Percentiles rank a stretch among this genome's conserved stretches.
phyloP scores from a whole-genome alignment of 1,140 invertebrate species.

The Bombus turneri region DNA sequence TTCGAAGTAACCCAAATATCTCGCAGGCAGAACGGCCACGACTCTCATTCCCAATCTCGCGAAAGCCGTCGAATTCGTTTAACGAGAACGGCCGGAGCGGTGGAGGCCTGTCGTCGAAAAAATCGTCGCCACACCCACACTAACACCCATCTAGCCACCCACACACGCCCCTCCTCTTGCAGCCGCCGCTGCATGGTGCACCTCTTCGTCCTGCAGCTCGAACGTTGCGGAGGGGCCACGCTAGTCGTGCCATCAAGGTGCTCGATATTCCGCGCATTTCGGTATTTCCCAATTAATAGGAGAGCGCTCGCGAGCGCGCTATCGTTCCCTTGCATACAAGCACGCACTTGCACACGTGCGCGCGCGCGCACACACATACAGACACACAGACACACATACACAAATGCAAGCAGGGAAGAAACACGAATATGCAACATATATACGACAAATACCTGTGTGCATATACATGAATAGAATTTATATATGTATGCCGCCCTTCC shows the following conservation, averaged over 20 bases:
- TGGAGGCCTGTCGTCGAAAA: conserved; percentile 70
- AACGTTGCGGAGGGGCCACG: conserved; percentile 59
- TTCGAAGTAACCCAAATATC: conserved; percentile 63
- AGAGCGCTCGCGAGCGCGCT: conserved; percentile 45
- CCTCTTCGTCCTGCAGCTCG: conserved; percentile 46
- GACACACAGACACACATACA: too few relatives aligned
- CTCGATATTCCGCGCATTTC: conserved; percentile 70
- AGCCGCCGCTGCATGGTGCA: conserved; percentile 16
- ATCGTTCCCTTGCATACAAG: background rate
- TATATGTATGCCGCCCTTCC: background rate
- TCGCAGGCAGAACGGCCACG: conserved; percentile 44
- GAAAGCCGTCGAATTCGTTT: conserved; percentile 71
- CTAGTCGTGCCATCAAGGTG: conserved; percentile 69
- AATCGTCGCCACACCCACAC: conserved; percentile 70
- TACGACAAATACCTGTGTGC: conserved; percentile 2
- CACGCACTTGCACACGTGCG: too few relatives aligned
- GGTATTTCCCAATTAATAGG: conserved; percentile 70
- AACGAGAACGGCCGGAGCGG: conserved; percentile 67
- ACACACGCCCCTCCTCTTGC: conserved; percentile 35
- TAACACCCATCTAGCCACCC: conserved; percentile 51
- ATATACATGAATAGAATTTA: background rate
- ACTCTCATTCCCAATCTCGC: conserved; percentile 67
- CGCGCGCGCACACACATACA: fast-evolving
- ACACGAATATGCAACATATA: background rate
- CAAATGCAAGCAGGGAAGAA: background rate